Evolutionary conservation across 2,888 invertebrate genomes (phyloP).

Genomic region (Lutraria lutraria): DNA sequence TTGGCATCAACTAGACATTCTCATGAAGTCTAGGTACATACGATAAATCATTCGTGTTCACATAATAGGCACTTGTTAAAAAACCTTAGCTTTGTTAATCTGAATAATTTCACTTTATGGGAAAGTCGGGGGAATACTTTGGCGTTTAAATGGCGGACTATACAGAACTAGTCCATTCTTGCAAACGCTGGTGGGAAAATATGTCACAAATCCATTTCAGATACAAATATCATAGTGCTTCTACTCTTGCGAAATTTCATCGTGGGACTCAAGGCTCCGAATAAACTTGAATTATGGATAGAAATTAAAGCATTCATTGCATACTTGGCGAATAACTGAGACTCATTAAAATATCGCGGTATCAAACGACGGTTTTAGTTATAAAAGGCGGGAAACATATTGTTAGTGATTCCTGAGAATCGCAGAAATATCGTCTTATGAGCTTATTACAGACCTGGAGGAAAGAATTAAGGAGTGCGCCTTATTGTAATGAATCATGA

Average conservation of each 20-base stretch:
- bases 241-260: conserved; percentile 36
- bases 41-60: conserved; percentile 40
- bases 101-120: conserved; percentile 58
- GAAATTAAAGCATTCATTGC: conserved; percentile 52
- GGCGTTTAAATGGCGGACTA: conserved; percentile 50
- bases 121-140: conserved; percentile 37
- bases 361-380: conserved; percentile 33
- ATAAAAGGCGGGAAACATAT: conserved; percentile 45
- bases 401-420: conserved; percentile 9
- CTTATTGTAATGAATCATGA: not conserved
- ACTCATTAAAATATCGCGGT: conserved; percentile 55
- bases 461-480: conserved; percentile 2
- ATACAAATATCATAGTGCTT: not conserved
- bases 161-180: conserved; percentile 21
- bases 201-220: conserved; percentile 24
- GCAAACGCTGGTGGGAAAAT: conserved; percentile 28
- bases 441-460: not conserved
- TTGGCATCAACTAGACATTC: conserved; percentile 29
- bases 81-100: conserved; percentile 33
- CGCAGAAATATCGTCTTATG: not conserved
- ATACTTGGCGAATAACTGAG: conserved; percentile 50
- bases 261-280: conserved; percentile 28
- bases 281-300: conserved; percentile 36
- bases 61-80: conserved; percentile 51
- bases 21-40: conserved; percentile 34